Base-by-base conservation (phyloP, 2,888 invertebrate genomes). In the Dryadula phaetusa region DNA sequence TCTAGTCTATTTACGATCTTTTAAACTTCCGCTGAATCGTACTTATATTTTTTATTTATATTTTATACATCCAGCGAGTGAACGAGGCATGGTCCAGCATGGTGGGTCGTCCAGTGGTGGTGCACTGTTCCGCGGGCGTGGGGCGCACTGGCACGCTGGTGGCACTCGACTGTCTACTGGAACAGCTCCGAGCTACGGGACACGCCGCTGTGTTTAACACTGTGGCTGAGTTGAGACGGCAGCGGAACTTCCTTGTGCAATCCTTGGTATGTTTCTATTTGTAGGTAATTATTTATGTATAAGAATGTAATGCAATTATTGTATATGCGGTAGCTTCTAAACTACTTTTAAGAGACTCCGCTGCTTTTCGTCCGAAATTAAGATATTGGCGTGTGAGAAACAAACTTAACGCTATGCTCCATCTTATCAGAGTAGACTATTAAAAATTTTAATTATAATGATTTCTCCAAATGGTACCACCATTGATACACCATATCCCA, bases 101-200 rank as follows among this genome's bases (percentile, higher is more conserved):
- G 84, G 96, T 97, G 80, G 95, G 96, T 40, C 96, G 97, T 0
- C 96, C 97, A 0, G 96, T 97, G 72, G 94, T 98, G 75, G 97
- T 99, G 28, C 98, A 98, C 88, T 98, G 98, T 90, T 95, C 94
- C 72, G 98, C 98, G 42, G 99, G 99, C 58, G 98, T 99, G 64
- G 99, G 99, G 0, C 94, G 99, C 80, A 98, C 98, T 6, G 99
- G 99, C 66, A 99, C 99, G 7, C 93, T 98, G 70, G 98, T 98
- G 42, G 98, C 98, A 14, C 93, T 99, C 60, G 98, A 99, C 88
- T 97, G 97, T 49, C 93, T 98, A 72, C 93, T 98, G 73, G 97
- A 98, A 76, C 98, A 98, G 85, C 92, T 98, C 65, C 94, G 94
- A 37, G 96, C 96, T 72, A 97, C 97, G 77, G 95, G 95, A 3